Percentiles rank a stretch among this genome's conserved stretches.
Evolutionary conservation across 1,140 invertebrate genomes (phyloP).

Genomic region (Zeugodacus cucurbitae): DNA sequence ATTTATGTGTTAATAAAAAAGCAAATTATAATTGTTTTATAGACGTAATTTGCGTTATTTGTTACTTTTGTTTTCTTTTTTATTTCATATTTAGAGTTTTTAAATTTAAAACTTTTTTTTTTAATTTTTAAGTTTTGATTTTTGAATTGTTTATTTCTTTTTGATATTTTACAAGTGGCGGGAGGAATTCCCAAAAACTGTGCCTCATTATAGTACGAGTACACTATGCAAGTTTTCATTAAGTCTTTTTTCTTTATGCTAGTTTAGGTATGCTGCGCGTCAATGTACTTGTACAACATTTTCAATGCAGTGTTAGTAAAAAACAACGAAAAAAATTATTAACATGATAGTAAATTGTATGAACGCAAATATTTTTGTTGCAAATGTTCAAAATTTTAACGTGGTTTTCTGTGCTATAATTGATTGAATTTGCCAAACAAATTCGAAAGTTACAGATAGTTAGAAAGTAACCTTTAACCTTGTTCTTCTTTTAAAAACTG

Average conservation of each 20-base stretch:
- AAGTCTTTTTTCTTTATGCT: neutral
- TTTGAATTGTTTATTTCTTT: neutral
- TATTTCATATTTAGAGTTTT: neutral
- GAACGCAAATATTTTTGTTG: no score
- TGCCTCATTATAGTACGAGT: neutral
- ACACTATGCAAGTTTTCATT: neutral
- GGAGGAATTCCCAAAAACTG: constrained; percentile 44
- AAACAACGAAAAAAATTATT: no score
- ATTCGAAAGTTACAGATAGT: no score
- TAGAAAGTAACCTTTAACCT: no score
- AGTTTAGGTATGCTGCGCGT: neutral
- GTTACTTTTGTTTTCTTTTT: constrained; percentile 8
- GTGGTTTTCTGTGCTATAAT: no score
- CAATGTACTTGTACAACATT: neutral
- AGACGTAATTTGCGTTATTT: neutral
- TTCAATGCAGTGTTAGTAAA: no score
- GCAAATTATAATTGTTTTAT: constrained; percentile 4
- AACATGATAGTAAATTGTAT: no score
- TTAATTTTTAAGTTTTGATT: neutral
- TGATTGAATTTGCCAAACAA: no score
- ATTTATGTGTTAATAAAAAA: constrained; percentile 2
- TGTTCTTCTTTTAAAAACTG: no score
- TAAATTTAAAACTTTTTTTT: no score
- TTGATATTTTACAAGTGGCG: neutral
- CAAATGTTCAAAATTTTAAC: no score